phyloP scores from a whole-genome alignment of 2,888 invertebrate genomes.

The Drosophila mulleri region DNA sequence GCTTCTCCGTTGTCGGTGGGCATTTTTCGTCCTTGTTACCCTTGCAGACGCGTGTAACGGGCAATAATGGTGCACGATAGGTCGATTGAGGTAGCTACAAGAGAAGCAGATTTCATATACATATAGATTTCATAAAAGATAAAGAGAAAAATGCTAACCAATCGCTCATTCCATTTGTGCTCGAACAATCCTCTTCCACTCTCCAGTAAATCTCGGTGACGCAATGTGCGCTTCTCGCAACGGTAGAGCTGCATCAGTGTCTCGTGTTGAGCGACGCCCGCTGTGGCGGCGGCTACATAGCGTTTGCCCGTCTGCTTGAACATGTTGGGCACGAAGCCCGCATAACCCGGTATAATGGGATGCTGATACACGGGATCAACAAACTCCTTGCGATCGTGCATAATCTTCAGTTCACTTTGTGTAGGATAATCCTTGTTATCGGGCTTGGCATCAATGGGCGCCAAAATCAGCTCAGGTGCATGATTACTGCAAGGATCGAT shows the following conservation, averaged over 20 bases:
- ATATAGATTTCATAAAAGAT: too few relatives aligned
- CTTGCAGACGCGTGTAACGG: conserved; percentile 89
- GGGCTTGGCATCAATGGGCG: conserved; percentile 75
- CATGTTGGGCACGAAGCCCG: conserved; percentile 88
- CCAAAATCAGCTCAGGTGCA: conserved; percentile 86
- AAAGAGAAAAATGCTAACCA: conserved; percentile 51
- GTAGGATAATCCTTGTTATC: conserved; percentile 88
- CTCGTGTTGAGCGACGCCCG: conserved; percentile 91
- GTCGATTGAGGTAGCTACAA: conserved; percentile 88
- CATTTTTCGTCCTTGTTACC: conserved; percentile 88
- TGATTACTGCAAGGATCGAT: conserved; percentile 90
- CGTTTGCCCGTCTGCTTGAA: conserved; percentile 89
- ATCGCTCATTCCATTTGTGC: conserved; percentile 79
- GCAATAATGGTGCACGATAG: conserved; percentile 89
- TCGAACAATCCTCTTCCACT: conserved; percentile 73
- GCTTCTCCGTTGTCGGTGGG: conserved; percentile 85
- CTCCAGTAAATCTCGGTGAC: conserved; percentile 77
- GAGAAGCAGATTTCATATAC: neutral
- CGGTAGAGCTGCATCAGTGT: conserved; percentile 87
- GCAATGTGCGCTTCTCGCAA: conserved; percentile 84
- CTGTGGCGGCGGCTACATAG: conserved; percentile 90
- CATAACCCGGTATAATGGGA: conserved; percentile 91
- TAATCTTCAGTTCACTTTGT: conserved; percentile 88
- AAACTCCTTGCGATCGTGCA: conserved; percentile 88
- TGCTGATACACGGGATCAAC: conserved; percentile 90